Evolutionary conservation across 2,113 vertebrate species (phyloP).

Genomic region (Muntiacus reevesi): DNA sequence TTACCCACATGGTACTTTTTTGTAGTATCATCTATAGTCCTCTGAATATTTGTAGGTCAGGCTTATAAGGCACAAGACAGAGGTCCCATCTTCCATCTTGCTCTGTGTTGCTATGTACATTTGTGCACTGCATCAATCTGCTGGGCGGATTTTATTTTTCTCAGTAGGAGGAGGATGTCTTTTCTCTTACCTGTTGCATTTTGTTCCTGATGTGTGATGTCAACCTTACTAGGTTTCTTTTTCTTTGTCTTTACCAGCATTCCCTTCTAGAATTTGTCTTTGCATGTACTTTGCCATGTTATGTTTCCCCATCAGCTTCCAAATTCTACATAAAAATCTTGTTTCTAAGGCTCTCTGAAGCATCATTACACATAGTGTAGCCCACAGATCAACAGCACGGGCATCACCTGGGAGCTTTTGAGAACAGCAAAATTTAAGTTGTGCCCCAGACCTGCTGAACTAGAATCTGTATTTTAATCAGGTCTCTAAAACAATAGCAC

Average conservation of each 20-base stretch:
- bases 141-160: background rate
- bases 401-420: background rate
- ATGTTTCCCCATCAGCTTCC: background rate
- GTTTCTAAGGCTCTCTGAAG: background rate
- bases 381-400: background rate
- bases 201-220: background rate
- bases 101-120: background rate
- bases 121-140: background rate
- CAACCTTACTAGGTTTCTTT: background rate
- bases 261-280: background rate
- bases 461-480: background rate
- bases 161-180: background rate
- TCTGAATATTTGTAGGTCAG: background rate
- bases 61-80: background rate
- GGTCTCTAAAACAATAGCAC: background rate
- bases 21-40: background rate
- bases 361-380: background rate
- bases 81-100: background rate
- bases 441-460: background rate
- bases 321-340: background rate
- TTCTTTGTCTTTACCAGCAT: background rate
- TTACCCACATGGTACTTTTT: background rate
- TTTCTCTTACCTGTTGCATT: background rate
- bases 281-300: background rate
- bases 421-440: background rate